Evolutionary conservation across 2,113 vertebrate genomes (phyloP).

Genomic region (Tachycineta bicolor): DNA sequence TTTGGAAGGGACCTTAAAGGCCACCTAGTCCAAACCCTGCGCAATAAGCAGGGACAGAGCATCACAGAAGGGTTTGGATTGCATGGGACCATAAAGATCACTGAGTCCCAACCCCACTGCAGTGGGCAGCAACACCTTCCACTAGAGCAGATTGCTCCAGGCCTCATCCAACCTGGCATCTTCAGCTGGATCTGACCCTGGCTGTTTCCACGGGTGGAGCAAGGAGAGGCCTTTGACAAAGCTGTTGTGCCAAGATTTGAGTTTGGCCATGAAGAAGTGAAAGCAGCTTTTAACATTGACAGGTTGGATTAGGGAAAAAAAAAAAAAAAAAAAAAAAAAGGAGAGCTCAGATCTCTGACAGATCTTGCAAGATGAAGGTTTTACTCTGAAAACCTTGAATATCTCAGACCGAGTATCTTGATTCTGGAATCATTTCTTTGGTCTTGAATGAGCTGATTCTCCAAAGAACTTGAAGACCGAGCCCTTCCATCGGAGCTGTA

Average conservation of each 20-base stretch:
- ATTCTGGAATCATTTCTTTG: not conserved
- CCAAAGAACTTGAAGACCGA: not conserved
- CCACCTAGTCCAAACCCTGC: fast-evolving
- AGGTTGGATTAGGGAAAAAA: not conserved
- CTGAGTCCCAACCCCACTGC: too few relatives aligned
- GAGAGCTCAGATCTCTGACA: not conserved
- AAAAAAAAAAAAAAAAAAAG: not conserved
- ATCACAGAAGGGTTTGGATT: not conserved
- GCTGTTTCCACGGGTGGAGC: not conserved
- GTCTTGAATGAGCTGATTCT: not conserved
- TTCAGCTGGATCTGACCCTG: not conserved
- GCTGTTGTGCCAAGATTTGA: fast-evolving
- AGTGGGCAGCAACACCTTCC: not conserved
- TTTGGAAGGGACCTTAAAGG: not conserved
- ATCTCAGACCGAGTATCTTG: not conserved
- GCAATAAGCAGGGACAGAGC: not conserved
- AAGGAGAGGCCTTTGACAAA: not conserved
- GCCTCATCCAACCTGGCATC: not conserved
- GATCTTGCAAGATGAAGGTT: not conserved
- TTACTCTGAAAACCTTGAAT: not conserved
- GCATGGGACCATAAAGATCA: not conserved
- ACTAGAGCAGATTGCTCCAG: not conserved
- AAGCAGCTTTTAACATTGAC: not conserved
- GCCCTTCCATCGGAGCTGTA: not conserved
- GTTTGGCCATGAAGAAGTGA: not conserved